Evolutionary conservation across 2,113 vertebrate species (phyloP).

Genomic region (Heloderma charlesbogerti): DNA sequence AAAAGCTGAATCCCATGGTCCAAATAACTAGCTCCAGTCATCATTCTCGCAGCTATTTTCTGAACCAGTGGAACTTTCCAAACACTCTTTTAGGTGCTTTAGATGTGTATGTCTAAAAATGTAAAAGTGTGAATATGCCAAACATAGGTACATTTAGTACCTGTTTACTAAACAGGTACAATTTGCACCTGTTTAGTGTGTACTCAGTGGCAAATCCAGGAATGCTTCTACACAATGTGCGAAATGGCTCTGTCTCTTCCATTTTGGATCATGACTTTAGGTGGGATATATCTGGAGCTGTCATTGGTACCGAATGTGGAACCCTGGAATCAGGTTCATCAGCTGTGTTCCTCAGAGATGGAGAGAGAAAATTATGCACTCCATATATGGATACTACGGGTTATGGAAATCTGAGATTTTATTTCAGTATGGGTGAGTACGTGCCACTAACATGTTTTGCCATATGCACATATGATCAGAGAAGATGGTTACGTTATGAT

Average conservation of each 20-base stretch:
- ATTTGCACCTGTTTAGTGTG: not conserved
- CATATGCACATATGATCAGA: not conserved
- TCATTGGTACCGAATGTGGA: conserved; percentile 90
- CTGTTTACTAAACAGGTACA: no score
- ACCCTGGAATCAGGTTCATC: conserved; percentile 91
- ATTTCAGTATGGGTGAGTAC: conserved; percentile 93
- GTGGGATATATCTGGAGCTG: conserved; percentile 91
- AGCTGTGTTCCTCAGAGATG: conserved; percentile 89
- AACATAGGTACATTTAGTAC: not conserved
- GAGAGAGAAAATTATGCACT: conserved; percentile 91
- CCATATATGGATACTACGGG: conserved; percentile 92
- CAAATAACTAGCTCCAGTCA: not conserved
- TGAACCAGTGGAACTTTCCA: not conserved
- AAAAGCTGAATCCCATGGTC: not conserved
- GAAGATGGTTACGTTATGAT: not conserved
- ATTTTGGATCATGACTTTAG: conserved; percentile 61
- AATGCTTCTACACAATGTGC: not conserved
- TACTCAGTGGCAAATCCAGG: not conserved
- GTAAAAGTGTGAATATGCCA: not conserved
- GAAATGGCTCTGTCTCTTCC: conserved; percentile 23
- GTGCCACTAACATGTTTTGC: conserved; percentile 2
- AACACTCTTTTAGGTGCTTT: not conserved
- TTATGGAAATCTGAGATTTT: conserved; percentile 94
- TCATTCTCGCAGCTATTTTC: not conserved
- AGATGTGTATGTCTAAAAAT: not conserved